Conservation (phyloP, 2,797 vertebrate species). For the Potorous gilbertii region DNA sequence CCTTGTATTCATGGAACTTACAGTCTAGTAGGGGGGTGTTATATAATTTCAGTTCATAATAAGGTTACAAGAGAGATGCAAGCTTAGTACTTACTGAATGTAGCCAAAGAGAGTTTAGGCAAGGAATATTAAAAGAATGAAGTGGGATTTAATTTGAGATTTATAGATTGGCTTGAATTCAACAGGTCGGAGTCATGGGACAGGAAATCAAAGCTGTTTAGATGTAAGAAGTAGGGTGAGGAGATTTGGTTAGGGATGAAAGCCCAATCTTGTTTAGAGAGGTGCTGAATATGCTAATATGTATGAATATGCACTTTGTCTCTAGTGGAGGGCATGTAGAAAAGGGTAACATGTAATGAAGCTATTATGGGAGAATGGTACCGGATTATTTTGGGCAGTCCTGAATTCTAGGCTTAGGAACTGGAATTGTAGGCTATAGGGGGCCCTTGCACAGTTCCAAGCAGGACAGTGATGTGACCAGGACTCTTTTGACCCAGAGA, state of each 20-base stretch:
- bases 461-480: background rate
- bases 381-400: background rate
- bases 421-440: background rate
- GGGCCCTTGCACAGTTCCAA: background rate
- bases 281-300: background rate
- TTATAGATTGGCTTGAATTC: background rate
- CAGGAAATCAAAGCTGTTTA: background rate
- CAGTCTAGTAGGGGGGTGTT: background rate
- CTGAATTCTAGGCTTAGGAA: background rate
- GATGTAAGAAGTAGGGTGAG: background rate
- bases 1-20: background rate
- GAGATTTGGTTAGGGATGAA: background rate
- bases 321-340: background rate
- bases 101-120: background rate
- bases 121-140: background rate
- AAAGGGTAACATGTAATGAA: background rate
- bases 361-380: background rate
- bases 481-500: background rate
- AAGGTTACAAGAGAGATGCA: background rate
- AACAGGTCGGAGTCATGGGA: background rate
- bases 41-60: background rate
- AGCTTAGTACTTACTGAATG: background rate
- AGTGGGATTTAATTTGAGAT: background rate
- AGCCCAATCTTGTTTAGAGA: background rate
- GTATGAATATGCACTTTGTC: background rate